phyloP scores from a whole-genome alignment of 2,113 vertebrate species.

The Coreoperca whiteheadi region DNA sequence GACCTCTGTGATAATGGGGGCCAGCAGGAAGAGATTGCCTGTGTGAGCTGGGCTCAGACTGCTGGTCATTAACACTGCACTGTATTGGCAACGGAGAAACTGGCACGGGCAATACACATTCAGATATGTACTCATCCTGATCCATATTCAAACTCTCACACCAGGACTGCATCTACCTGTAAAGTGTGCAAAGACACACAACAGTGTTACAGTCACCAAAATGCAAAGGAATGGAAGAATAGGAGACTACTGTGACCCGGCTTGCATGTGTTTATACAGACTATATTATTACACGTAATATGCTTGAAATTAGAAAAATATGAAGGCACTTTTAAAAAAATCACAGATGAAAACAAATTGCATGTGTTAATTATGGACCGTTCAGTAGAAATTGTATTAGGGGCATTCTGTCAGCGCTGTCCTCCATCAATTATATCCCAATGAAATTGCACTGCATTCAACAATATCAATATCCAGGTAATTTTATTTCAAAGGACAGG shows the following conservation, averaged over 20 bases:
- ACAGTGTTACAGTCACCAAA: neutral
- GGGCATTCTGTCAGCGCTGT: slow-evolving; percentile 64
- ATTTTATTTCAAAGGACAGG: slow-evolving; percentile 83
- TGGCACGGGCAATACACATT: slow-evolving; percentile 58
- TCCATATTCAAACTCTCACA: slow-evolving; percentile 39
- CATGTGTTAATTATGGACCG: slow-evolving; percentile 71
- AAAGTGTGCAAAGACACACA: slow-evolving; percentile 13
- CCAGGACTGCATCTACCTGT: neutral
- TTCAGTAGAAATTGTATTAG: slow-evolving; percentile 72
- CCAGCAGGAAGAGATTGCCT: slow-evolving; percentile 86
- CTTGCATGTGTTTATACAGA: slow-evolving; percentile 7
- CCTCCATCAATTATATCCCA: slow-evolving; percentile 75
- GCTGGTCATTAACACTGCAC: slow-evolving; percentile 81
- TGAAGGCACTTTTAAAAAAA: slow-evolving; percentile 39
- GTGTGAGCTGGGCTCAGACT: slow-evolving; percentile 77
- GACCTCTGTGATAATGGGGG: slow-evolving; percentile 85
- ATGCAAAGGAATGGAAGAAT: neutral
- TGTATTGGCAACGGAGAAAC: slow-evolving; percentile 79
- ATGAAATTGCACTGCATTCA: slow-evolving; percentile 75
- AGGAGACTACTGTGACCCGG: neutral
- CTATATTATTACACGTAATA: slow-evolving; percentile 2
- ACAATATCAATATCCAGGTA: slow-evolving; percentile 84
- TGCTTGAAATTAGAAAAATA: slow-evolving; percentile 50
- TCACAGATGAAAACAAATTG: slow-evolving; percentile 60
- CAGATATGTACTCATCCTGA: slow-evolving; percentile 35